phyloP scores from a whole-genome alignment of 2,113 vertebrate genomes.

The Psammodynastes pulverulentus region DNA sequence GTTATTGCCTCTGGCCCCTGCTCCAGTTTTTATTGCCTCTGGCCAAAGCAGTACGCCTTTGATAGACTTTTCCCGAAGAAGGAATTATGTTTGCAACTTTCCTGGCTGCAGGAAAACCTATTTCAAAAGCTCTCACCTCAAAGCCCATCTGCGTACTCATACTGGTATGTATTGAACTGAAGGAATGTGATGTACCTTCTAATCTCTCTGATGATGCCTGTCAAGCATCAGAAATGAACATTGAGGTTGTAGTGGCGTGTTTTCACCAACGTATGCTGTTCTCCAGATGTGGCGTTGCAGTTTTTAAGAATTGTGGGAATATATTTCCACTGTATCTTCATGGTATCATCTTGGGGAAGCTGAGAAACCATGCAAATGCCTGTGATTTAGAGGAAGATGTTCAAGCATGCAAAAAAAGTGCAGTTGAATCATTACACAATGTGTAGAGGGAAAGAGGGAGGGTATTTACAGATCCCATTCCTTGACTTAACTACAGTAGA shows the following conservation, averaged over 20 bases:
- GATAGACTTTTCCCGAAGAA: constrained; percentile 87
- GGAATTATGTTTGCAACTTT: constrained; percentile 91
- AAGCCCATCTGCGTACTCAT: constrained; percentile 96
- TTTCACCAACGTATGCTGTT: not conserved
- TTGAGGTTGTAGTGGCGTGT: accelerated
- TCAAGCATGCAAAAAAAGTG: not conserved
- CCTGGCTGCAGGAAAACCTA: constrained; percentile 96
- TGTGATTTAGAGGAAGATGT: not conserved
- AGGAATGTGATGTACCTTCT: accelerated
- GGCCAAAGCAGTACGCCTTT: constrained; percentile 74
- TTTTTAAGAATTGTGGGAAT: not conserved
- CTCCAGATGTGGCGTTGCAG: not conserved
- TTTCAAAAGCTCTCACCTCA: constrained; percentile 98
- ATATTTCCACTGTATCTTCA: not conserved
- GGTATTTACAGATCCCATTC: not conserved
- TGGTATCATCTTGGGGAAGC: not conserved
- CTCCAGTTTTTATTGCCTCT: constrained; percentile 83
- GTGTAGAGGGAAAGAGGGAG: not conserved
- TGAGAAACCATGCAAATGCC: not conserved
- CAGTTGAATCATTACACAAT: not conserved
- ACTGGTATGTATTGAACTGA: constrained; percentile 75
- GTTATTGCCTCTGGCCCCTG: constrained; percentile 90
- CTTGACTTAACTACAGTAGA: not conserved
- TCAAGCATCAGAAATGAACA: not conserved
- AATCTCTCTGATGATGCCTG: not conserved